Conservation (phyloP, 2,888 invertebrate species). For the Petrolisthes manimaculis region DNA sequence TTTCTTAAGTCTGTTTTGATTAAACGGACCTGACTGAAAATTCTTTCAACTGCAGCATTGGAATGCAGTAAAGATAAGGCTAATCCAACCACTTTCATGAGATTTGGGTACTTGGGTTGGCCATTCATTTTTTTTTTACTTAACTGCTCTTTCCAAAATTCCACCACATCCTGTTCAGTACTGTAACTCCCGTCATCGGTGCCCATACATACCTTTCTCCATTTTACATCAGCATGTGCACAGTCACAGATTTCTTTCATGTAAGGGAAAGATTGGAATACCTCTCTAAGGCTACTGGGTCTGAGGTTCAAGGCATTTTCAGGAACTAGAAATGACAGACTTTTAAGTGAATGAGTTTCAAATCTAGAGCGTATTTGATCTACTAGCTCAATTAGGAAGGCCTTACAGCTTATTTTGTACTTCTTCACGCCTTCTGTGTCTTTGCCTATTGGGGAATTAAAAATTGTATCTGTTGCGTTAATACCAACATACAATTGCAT, state of each 20-base stretch:
- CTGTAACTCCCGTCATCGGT: constrained; percentile 3
- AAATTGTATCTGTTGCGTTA: too few species aligned
- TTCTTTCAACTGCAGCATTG: constrained; percentile 38
- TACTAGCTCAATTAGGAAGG: constrained; percentile 30
- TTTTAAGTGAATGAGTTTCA: too few species aligned
- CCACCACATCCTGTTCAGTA: constrained; percentile 20
- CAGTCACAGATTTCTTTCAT: too few species aligned
- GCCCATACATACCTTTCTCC: constrained; percentile 24
- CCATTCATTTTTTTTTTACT: constrained; percentile 34
- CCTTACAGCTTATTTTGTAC: constrained; percentile 30
- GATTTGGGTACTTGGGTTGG: constrained; percentile 38
- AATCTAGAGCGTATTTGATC: constrained; percentile 27
- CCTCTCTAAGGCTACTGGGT: too few species aligned
- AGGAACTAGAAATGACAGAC: too few species aligned
- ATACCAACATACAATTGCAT: too few species aligned
- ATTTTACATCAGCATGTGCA: constrained; percentile 26
- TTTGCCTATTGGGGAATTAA: constrained; percentile 29
- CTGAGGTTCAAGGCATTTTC: too few species aligned
- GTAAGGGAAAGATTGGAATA: too few species aligned
- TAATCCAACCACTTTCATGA: constrained; percentile 31
- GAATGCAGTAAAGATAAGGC: constrained; percentile 21
- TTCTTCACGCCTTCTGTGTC: constrained; percentile 29
- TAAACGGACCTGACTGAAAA: too few species aligned
- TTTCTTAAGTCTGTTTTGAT: too few species aligned
- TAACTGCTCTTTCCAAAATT: constrained; percentile 40